These are phyloP conservation scores for Tipula unca DNA, from an alignment of 2,888 invertebrate species.

Conservation along the genomic window DNA sequence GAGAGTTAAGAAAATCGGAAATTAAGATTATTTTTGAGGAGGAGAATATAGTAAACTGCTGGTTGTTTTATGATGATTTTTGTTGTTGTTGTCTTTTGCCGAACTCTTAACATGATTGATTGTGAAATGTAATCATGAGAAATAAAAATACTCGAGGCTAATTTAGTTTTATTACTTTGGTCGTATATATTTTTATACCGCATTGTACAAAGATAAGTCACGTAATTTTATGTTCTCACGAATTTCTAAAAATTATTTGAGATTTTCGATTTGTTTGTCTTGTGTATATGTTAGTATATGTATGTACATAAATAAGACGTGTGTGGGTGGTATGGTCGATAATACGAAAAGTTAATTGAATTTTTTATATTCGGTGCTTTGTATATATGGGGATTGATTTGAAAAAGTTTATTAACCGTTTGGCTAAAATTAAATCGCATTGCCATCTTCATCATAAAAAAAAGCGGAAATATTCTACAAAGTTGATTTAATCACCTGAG, in stretches of 20 bases:
- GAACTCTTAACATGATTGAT: slow-evolving; percentile 9
- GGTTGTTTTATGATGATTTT: background rate
- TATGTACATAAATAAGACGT: background rate
- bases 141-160: slow-evolving; percentile 1
- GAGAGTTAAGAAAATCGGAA: slow-evolving; percentile 9
- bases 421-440: background rate
- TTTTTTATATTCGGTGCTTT: background rate
- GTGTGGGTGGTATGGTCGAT: background rate
- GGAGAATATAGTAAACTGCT: background rate
- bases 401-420: background rate
- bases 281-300: background rate
- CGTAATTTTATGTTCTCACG: slow-evolving; percentile 16
- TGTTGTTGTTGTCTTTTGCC: background rate
- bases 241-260: background rate
- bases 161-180: background rate
- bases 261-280: background rate
- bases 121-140: slow-evolving; percentile 15
- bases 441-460: background rate
- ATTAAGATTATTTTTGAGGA: background rate
- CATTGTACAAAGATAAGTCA: slow-evolving; percentile 1
- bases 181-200: background rate
- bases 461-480: too few relatives aligned
- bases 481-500: background rate
- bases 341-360: background rate
- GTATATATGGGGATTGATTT: background rate